Conservation (phyloP, 2,797 vertebrate genomes). For the Diplodus puntazzo region DNA sequence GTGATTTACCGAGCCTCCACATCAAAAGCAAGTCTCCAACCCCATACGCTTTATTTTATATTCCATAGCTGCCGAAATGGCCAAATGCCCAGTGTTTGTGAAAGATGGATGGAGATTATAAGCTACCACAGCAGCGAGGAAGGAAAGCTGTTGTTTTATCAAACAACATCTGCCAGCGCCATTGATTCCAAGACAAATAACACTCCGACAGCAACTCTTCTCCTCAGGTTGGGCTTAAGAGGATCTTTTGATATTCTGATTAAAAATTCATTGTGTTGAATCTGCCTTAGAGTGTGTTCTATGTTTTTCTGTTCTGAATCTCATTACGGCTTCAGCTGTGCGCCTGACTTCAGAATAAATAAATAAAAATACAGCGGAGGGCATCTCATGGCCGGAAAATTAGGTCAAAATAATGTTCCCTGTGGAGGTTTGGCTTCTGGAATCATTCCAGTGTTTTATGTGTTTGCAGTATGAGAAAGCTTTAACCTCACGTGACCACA, state of each 20-base stretch:
- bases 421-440: constrained; percentile 63
- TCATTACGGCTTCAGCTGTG: constrained; percentile 71
- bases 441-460: constrained; percentile 43
- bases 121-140: constrained; percentile 56
- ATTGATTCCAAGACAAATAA: constrained; percentile 82
- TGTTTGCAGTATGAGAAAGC: constrained; percentile 48
- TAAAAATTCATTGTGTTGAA: constrained; percentile 85
- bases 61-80: constrained; percentile 58
- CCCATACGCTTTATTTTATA: constrained; percentile 22
- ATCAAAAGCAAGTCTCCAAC: constrained; percentile 28
- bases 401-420: constrained; percentile 75
- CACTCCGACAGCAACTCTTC: constrained; percentile 71
- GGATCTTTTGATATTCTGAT: constrained; percentile 83
- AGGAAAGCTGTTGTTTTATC: constrained; percentile 81
- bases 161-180: constrained; percentile 83
- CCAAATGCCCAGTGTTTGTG: constrained; percentile 68
- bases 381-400: constrained; percentile 72
- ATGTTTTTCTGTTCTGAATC: constrained; percentile 75
- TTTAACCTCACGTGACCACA: constrained; percentile 31
- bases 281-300: constrained; percentile 78
- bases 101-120: constrained; percentile 70
- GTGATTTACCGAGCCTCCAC: constrained; percentile 32
- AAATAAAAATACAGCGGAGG: constrained; percentile 52
- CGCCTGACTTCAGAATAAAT: constrained; percentile 55
- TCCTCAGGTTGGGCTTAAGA: constrained; percentile 82